These are phyloP conservation scores for Parasteatoda tepidariorum DNA, from an alignment of 1,140 invertebrate genomes.

Conservation along the genomic window DNA sequence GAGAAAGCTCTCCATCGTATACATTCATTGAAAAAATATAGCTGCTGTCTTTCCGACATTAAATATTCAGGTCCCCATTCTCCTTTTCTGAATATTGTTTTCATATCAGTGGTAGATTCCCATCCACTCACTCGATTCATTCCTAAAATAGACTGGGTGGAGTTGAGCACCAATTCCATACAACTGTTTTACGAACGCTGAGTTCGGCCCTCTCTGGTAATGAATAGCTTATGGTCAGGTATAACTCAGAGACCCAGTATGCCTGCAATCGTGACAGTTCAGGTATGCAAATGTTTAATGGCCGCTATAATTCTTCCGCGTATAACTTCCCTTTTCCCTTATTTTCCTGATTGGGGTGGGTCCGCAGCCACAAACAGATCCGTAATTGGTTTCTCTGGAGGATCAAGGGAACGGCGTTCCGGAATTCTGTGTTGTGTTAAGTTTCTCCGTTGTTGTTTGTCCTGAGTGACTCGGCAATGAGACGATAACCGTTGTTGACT, in stretches of 20 bases:
- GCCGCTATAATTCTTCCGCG: constrained; percentile 37
- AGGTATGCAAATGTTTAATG: constrained; percentile 57
- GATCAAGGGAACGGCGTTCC: background rate
- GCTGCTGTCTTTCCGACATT: too few relatives aligned
- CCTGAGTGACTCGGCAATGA: background rate
- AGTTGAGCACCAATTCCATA: background rate
- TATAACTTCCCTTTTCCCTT: constrained; percentile 15
- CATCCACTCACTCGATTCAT: background rate
- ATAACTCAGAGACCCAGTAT: constrained; percentile 34
- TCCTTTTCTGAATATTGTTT: background rate
- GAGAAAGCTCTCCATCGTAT: too few relatives aligned
- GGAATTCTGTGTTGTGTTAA: background rate
- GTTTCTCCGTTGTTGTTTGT: background rate
- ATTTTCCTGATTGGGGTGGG: constrained; percentile 41
- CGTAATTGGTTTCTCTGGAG: constrained; percentile 53
- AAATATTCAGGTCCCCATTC: background rate
- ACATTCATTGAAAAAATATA: too few relatives aligned
- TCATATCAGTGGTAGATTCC: background rate
- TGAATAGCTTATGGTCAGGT: constrained; percentile 48
- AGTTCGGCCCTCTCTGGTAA: background rate
- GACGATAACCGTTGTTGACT: background rate
- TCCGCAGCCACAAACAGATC: constrained; percentile 39
- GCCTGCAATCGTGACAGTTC: constrained; percentile 34
- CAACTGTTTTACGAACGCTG: background rate
- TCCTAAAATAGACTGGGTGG: constrained; percentile 24